Evolutionary conservation across 2,113 vertebrate genomes (phyloP), one percentile per base, ranked within the genome.

Genomic region (Gobius niger): DNA sequence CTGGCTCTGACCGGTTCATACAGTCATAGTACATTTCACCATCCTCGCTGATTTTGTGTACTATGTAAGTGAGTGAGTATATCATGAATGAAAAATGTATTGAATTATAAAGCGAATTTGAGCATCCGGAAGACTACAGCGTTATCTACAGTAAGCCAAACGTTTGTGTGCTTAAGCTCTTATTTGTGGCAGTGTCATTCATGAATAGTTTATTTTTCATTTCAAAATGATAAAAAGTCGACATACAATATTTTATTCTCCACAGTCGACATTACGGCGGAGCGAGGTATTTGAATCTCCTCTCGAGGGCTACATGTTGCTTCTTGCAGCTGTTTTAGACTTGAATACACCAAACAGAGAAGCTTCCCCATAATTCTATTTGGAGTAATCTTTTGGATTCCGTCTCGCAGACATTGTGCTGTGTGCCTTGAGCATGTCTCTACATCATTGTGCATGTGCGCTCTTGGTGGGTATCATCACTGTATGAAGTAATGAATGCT

Each of bases 401-500:
- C 9, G 34, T 44, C 9, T 50, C 7, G 42, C 40, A 42, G 40
- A 44, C 15, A 42, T n/a, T 44, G 40, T 60, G 56, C 34, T 62
- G 52, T 56, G 24, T 65, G 67, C n/a, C 34, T 60, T 44, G 57
- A 60, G 57, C 57, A 68, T 46, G 18, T 15, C 57, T 47, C 24
- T 53, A 52, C 67, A 52, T 57, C 15, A 47, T 62, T 59, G 42
- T 63, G 50, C 49, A 59, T 41, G 56, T 63, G 67, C 40, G 70
- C 69, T 57, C 60, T 44, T 7, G 6, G 73, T 68, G 53, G 65
- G 70, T 87, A 83, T 90, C 70, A 75, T 81, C 78, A 68, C 74
- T 86, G 76, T 80, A 69, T 76, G 67, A 60, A 67, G 80, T 92
- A 88, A 91, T 91, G 81, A 90, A 90, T 90, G 83, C 83, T 91